A percentile compares a stretch with the other conserved stretches of the same genome.
These are phyloP conservation scores for Silurus aristotelis DNA, from an alignment of 2,797 vertebrate species.

Conservation along the genomic window DNA sequence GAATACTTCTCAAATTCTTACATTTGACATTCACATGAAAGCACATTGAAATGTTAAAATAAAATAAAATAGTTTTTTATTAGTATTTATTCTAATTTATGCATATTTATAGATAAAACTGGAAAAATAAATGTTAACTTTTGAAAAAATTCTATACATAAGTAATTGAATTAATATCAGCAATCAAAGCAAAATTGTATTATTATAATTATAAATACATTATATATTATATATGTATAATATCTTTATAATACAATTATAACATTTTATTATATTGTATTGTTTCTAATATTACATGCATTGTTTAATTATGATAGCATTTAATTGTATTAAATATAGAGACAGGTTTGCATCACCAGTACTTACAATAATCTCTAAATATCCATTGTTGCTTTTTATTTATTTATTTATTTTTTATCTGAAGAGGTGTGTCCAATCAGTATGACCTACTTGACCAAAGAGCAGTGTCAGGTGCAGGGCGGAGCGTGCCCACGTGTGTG, in stretches of 20 bases:
- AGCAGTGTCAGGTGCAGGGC: constrained; percentile 73
- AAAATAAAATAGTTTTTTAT: no score
- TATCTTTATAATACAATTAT: no score
- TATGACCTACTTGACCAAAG: constrained; percentile 73
- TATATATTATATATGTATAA: no score
- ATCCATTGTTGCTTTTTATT: not conserved
- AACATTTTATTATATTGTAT: no score
- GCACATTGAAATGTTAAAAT: no score
- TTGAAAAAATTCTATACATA: not conserved
- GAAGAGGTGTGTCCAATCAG: constrained; percentile 78
- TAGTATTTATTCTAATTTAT: no score
- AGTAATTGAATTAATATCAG: not conserved
- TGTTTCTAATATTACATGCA: not conserved
- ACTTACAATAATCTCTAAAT: not conserved
- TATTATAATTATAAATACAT: not conserved
- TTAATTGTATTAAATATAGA: not conserved
- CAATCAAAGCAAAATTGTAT: not conserved
- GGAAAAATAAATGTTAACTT: not conserved
- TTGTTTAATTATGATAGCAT: not conserved
- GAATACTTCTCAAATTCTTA: not conserved
- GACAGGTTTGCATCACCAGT: not conserved
- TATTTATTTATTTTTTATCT: constrained; percentile 29
- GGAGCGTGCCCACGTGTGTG: constrained; percentile 81
- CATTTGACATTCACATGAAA: no score
- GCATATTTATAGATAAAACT: not conserved